Evolutionary conservation across 2,797 vertebrate species (phyloP), one percentile per base, ranked within the genome.

Genomic region (Phylloscopus collybita): DNA sequence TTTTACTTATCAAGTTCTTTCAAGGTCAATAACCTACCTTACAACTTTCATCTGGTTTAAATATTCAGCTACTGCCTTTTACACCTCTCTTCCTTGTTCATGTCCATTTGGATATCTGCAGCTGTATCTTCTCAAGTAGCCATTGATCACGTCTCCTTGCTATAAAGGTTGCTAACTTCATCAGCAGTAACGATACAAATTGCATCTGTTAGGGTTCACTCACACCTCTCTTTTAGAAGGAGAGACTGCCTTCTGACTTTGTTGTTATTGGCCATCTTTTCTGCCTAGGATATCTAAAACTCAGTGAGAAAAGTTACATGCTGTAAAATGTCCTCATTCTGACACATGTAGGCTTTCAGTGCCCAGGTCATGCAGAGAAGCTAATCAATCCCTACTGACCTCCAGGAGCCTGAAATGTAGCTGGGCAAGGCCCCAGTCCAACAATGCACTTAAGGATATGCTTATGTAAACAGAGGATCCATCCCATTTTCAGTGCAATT

Each of bases 141-240:
- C 91, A 88, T 96, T 96, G 97, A 97, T 96, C 88, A 40, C 67
- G 62, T 94, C 93, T 96, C 92, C 89, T 97, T 94, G 83, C 81
- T 88, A 86, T 88, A 86, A 97, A 97, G 93, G 88, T 96, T 96
- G 78, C 90, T 64, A 89, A 89, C 88, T 97, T 96, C 83, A 95
- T 92, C 80, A 95, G 38, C 29, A 80, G 17, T 54, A 93, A 92
- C 74, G 66, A 67, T 86, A 47, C 82, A 82, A 93, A 95, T 93
- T 85, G 64, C 66, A 87, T 83, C 75, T 94, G 71, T 84, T 93
- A 78, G 66, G 34, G 75, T 85, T 93, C 83, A 87, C 64, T 83
- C 8, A 7, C 54, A 85, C 19, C 26, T 82, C 88, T 79, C 69
- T 76, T n/a, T 88, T 85, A 69, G 70, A 36, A 89, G 69, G 5